These are phyloP conservation scores for Busseola fusca DNA, from an alignment of 2,888 invertebrate genomes.

Conservation along the genomic window DNA sequence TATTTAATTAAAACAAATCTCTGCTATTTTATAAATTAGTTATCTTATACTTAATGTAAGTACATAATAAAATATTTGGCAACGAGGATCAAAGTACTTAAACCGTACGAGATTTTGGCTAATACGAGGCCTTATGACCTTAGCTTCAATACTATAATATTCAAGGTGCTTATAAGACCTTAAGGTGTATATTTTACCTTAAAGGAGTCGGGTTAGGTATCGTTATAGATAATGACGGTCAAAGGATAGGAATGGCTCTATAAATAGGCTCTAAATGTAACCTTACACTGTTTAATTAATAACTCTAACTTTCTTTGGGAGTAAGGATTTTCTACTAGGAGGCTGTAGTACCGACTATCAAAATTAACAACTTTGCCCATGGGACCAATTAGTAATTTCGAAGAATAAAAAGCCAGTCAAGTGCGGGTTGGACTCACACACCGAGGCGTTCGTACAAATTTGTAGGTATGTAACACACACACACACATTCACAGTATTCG, in stretches of 20 bases:
- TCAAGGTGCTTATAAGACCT: conserved; percentile 50
- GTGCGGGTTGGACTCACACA: too few relatives aligned
- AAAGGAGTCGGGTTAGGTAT: conserved; percentile 50
- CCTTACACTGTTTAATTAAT: conserved; percentile 67
- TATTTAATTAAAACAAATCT: conserved; percentile 25
- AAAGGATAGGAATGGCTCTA: conserved; percentile 51
- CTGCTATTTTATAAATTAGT: conserved; percentile 41
- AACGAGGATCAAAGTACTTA: conserved; percentile 57
- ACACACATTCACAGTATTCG: too few relatives aligned
- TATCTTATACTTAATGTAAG: conserved; percentile 28
- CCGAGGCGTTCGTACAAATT: too few relatives aligned
- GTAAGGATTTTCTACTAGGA: conserved; percentile 11
- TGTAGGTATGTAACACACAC: too few relatives aligned
- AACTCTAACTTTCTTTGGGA: conserved; percentile 53
- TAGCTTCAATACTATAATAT: conserved; percentile 59
- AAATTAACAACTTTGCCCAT: neutral
- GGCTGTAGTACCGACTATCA: neutral
- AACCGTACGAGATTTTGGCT: conserved; percentile 52
- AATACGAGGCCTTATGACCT: conserved; percentile 38
- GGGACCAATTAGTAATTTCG: neutral
- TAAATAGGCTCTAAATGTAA: conserved; percentile 60
- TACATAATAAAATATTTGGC: conserved; percentile 46
- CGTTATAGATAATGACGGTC: conserved; percentile 69
- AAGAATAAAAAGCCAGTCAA: neutral
- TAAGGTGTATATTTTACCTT: conserved; percentile 39